Conservation (phyloP, 2,888 invertebrate species). For the Anorthoa munda region DNA sequence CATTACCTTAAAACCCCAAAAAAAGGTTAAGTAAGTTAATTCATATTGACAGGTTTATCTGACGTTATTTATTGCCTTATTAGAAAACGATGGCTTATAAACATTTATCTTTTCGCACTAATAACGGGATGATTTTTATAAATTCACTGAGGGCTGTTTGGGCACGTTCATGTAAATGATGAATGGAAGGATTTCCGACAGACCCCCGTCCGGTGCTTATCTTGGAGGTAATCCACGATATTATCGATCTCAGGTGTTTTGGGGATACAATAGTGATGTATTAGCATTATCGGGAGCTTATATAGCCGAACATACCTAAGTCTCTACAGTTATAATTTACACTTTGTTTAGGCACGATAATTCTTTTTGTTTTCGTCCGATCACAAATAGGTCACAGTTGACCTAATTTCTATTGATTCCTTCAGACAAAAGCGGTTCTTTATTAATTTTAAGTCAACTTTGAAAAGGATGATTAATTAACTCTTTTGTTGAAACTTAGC, state of each 20-base stretch:
- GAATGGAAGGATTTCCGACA: conserved; percentile 32
- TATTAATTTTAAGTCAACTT: conserved; percentile 21
- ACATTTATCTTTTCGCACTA: conserved; percentile 46
- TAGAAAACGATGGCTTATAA: conserved; percentile 48
- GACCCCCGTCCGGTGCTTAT: conserved; percentile 39
- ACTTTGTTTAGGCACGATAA: background rate
- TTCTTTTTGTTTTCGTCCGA: conserved; percentile 23
- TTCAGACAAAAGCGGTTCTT: conserved; percentile 27
- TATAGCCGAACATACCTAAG: background rate
- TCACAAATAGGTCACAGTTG: conserved; percentile 14
- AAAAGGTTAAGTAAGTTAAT: conserved; percentile 1
- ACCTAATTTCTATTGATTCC: conserved; percentile 32
- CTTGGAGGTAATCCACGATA: conserved; percentile 62
- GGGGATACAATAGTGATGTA: conserved; percentile 33
- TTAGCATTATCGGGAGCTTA: conserved; percentile 22
- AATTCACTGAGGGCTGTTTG: conserved; percentile 50
- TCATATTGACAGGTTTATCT: conserved; percentile 32
- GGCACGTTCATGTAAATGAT: conserved; percentile 67
- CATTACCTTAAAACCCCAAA: no score
- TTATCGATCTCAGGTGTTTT: conserved; percentile 60
- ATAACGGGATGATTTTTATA: conserved; percentile 52
- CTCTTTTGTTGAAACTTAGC: conserved; percentile 17
- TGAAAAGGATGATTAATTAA: conserved; percentile 36
- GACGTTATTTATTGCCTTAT: conserved; percentile 41
- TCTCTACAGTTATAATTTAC: background rate